phyloP scores from a whole-genome alignment of 2,888 invertebrate species.

The Oxyteleia sp. region DNA sequence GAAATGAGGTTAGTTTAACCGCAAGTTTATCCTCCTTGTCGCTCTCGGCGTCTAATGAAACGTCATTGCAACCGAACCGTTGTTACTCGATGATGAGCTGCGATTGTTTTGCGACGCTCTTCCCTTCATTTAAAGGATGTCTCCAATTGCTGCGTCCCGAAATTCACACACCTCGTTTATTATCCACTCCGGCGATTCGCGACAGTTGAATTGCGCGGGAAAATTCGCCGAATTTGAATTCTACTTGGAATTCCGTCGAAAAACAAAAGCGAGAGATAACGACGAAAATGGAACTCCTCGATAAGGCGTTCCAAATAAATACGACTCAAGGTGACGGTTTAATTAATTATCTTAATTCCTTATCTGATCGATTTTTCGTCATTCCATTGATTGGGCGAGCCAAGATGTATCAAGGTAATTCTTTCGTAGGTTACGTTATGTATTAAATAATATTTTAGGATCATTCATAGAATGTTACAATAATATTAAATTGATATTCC shows the following conservation, averaged over 20 bases:
- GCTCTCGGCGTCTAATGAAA: conserved; percentile 45
- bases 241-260: not conserved
- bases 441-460: too few species aligned
- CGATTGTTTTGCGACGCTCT: conserved; percentile 70
- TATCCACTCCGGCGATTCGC: not conserved
- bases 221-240: not conserved
- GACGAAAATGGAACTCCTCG: too few species aligned
- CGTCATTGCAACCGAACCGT: conserved; percentile 57
- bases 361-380: not conserved
- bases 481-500: too few species aligned
- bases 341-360: conserved; percentile 19
- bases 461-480: too few species aligned
- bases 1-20: conserved; percentile 60
- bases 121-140: conserved; percentile 72
- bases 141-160: conserved; percentile 57
- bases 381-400: not conserved
- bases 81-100: conserved; percentile 46
- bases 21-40: conserved; percentile 59
- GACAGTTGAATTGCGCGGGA: conserved; percentile 5
- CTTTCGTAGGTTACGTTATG: too few species aligned
- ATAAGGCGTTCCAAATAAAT: conserved; percentile 45
- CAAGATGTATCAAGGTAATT: too few species aligned
- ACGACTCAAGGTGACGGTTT: conserved; percentile 27
- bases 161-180: conserved; percentile 59
- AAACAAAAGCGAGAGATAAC: conserved; percentile 11